Percentiles rank a stretch among this genome's conserved stretches.
phyloP scores from a whole-genome alignment of 2,113 vertebrate species.

The Erythrolamprus reginae region DNA sequence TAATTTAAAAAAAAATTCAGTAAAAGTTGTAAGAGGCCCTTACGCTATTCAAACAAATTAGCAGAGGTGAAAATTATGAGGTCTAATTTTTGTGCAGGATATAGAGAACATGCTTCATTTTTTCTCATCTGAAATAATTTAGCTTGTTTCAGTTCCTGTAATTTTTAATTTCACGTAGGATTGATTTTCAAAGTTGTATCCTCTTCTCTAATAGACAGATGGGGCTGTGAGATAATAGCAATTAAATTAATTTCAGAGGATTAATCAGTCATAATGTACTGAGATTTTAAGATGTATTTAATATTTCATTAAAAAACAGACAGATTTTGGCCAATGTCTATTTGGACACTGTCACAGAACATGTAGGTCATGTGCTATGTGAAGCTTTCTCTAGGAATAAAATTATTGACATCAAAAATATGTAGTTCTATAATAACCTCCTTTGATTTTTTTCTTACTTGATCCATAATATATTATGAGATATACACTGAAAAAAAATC shows the following conservation, averaged over 20 bases:
- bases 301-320: conserved; percentile 4
- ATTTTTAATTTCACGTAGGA: background rate
- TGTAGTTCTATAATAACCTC: background rate
- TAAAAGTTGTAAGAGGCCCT: background rate
- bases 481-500: background rate
- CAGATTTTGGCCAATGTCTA: background rate
- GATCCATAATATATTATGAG: background rate
- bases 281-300: conserved; percentile 8
- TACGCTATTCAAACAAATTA: background rate
- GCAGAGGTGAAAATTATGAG: background rate
- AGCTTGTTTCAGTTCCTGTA: conserved; percentile 13
- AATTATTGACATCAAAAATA: conserved; percentile 4
- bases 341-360: background rate
- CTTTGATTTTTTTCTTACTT: conserved; percentile 8
- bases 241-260: conserved; percentile 16
- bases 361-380: conserved; percentile 1
- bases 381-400: conserved; percentile 19
- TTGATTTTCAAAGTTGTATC: conserved; percentile 4
- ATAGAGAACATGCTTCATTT: background rate
- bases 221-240: background rate
- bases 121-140: background rate
- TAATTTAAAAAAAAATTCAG: background rate
- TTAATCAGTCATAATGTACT: conserved; percentile 16
- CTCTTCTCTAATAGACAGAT: background rate
- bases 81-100: background rate